phyloP scores from a whole-genome alignment of 2,113 vertebrate species.

The Coracopsis vasa region DNA sequence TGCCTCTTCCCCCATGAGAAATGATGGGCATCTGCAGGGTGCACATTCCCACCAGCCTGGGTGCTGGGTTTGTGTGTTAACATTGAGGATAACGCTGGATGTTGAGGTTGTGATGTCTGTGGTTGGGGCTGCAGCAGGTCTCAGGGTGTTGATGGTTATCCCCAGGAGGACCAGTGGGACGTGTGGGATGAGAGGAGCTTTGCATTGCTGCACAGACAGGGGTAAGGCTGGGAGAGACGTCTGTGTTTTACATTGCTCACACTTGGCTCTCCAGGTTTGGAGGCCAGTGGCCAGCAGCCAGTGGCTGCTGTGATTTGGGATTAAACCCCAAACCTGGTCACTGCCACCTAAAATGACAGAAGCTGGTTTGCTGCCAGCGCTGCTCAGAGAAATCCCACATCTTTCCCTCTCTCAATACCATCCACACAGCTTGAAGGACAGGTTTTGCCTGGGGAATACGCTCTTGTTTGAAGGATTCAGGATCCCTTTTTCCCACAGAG shows the following conservation, averaged over 20 bases:
- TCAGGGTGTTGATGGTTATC: neutral
- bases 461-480: slow-evolving; percentile 35
- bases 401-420: neutral
- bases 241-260: neutral
- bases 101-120: rapidly evolving
- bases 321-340: neutral
- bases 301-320: neutral
- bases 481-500: slow-evolving; percentile 55
- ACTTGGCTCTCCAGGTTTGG: neutral
- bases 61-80: neutral
- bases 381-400: neutral
- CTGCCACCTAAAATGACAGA: neutral
- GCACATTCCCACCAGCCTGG: neutral
- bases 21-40: neutral
- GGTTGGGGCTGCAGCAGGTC: neutral
- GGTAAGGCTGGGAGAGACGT: neutral
- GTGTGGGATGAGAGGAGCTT: neutral
- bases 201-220: neutral
- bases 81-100: rapidly evolving
- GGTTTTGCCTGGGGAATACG: neutral
- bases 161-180: rapidly evolving
- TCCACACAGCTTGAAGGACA: neutral
- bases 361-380: neutral
- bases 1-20: neutral
- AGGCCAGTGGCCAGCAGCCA: neutral